These are phyloP conservation scores for Dysmachus trigonus DNA, from an alignment of 2,888 invertebrate genomes.

Conservation along the genomic window DNA sequence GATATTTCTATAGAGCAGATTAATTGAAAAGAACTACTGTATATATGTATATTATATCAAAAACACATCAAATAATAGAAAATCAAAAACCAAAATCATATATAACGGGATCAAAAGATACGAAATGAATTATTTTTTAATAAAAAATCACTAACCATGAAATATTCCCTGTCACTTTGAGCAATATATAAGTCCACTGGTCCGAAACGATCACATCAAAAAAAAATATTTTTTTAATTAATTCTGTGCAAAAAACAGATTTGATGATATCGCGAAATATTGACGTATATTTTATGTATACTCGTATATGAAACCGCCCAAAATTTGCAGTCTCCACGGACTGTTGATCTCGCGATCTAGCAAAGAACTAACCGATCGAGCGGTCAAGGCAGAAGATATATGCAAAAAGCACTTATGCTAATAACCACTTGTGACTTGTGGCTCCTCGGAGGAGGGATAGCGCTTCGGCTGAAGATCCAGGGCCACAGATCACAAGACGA, in stretches of 20 bases:
- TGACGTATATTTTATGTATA: no score
- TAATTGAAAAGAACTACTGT: background rate
- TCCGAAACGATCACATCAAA: background rate
- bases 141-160: background rate
- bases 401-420: background rate
- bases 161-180: background rate
- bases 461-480: background rate
- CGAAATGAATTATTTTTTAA: background rate
- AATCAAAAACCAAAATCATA: background rate
- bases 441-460: background rate
- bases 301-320: background rate
- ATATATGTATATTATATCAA: no score
- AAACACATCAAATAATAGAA: background rate
- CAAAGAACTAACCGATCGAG: background rate
- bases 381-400: slow-evolving; percentile 16
- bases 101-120: background rate
- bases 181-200: background rate
- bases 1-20: no score
- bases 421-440: slow-evolving; percentile 18
- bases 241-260: background rate
- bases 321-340: background rate
- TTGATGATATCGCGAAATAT: background rate
- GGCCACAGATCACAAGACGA: background rate
- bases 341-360: slow-evolving; percentile 6
- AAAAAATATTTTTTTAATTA: background rate